Evolutionary conservation across 2,113 vertebrate species (phyloP).

Genomic region (Platycercus adscitus): DNA sequence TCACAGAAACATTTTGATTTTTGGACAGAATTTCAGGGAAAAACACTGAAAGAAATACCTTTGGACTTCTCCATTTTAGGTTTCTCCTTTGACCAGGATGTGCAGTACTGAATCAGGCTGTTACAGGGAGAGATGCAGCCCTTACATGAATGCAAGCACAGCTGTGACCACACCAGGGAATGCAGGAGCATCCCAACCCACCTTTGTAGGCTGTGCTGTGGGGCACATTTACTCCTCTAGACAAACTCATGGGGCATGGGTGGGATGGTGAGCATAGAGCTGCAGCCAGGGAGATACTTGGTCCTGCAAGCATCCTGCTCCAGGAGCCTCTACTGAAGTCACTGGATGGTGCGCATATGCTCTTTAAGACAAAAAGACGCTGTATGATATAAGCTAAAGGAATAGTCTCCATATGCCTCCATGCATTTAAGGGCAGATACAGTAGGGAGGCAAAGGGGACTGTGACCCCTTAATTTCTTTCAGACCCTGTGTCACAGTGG

Average conservation of each 20-base stretch:
- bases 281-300: not conserved
- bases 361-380: not conserved
- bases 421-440: not conserved
- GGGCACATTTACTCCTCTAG: not conserved
- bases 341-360: rapidly evolving
- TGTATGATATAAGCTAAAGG: not conserved
- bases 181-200: not conserved
- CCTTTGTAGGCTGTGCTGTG: not conserved
- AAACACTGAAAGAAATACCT: not conserved
- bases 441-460: not conserved
- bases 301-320: not conserved
- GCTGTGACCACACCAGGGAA: not conserved
- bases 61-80: not conserved
- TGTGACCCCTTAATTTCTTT: not conserved
- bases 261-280: not conserved
- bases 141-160: not conserved
- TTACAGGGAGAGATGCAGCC: not conserved
- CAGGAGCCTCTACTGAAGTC: not conserved
- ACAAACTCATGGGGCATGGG: not conserved
- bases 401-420: not conserved
- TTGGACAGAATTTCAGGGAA: not conserved
- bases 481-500: not conserved
- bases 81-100: not conserved
- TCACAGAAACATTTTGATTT: not conserved
- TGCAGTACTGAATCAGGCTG: not conserved